phyloP scores from a whole-genome alignment of 2,797 vertebrate species.

The Columba guinea region DNA sequence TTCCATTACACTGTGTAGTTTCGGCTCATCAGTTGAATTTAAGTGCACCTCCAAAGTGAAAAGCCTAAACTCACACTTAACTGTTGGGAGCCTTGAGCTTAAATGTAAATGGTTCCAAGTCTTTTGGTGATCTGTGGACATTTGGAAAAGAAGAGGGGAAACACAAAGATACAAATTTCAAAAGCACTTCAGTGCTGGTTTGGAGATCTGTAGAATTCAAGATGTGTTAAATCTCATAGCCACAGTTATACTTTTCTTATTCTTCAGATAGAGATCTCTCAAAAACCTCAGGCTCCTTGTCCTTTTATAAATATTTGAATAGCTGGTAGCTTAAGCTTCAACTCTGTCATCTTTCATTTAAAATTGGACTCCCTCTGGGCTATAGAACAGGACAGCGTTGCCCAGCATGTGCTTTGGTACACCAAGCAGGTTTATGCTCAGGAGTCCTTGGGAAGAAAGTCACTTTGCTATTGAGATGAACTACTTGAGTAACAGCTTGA shows the following conservation, averaged over 20 bases:
- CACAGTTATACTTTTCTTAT: not conserved
- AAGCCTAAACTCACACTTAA: not conserved
- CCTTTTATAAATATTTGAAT: not conserved
- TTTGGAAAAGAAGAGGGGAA: not conserved
- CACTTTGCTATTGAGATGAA: not conserved
- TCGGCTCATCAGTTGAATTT: not conserved
- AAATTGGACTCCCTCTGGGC: not conserved
- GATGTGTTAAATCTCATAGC: not conserved
- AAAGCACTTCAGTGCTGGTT: not conserved
- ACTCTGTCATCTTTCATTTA: not conserved
- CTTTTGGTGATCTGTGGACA: not conserved
- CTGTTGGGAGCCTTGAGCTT: not conserved
- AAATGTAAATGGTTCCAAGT: not conserved
- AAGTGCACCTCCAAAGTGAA: not conserved
- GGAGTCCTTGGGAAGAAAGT: not conserved
- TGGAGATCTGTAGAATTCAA: not conserved
- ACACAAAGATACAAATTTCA: not conserved
- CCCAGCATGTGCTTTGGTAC: not conserved
- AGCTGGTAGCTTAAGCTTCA: not conserved
- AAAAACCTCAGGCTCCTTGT: not conserved
- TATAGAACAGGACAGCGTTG: not conserved
- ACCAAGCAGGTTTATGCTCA: not conserved
- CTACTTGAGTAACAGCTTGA: not conserved
- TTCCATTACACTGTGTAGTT: not conserved
- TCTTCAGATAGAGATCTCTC: not conserved